A percentile compares a stretch with the other conserved stretches of the same genome.
Evolutionary conservation across 2,888 invertebrate species (phyloP).

Genomic region (Clostera curtula): DNA sequence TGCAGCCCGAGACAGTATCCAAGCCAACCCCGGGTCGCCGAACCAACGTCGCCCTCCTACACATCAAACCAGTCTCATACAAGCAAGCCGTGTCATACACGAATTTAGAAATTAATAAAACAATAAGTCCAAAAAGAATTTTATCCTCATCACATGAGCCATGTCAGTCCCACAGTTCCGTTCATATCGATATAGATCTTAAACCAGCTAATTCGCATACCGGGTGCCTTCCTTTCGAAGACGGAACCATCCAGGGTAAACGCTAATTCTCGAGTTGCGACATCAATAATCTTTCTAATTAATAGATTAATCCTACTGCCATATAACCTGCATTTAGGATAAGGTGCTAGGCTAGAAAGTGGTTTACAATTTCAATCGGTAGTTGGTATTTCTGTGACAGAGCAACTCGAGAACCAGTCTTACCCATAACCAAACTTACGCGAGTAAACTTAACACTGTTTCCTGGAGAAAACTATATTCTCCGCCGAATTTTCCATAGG

Average conservation of each 20-base stretch:
- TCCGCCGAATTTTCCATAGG: slow-evolving; percentile 17
- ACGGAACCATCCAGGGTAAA: slow-evolving; percentile 6
- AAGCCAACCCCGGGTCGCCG: neutral
- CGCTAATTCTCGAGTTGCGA: too few relatives aligned
- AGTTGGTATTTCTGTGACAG: too few relatives aligned
- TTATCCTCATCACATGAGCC: slow-evolving; percentile 71
- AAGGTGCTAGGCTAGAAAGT: too few relatives aligned
- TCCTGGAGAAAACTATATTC: slow-evolving; percentile 11
- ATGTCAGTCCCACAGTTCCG: slow-evolving; percentile 60
- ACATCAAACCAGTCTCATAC: slow-evolving; percentile 56
- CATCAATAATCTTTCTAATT: too few relatives aligned
- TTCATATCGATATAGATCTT: slow-evolving; percentile 48
- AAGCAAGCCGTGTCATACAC: slow-evolving; percentile 66
- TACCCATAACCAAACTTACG: too few relatives aligned
- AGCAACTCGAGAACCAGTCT: too few relatives aligned
- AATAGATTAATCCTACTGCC: too few relatives aligned
- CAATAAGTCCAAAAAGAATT: slow-evolving; percentile 34
- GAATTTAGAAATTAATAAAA: slow-evolving; percentile 46
- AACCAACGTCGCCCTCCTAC: slow-evolving; percentile 21
- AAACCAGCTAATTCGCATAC: slow-evolving; percentile 49
- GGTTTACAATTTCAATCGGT: too few relatives aligned
- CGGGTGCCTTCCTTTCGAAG: slow-evolving; percentile 29
- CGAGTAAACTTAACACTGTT: neutral
- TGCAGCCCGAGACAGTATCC: too few relatives aligned
- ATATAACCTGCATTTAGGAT: too few relatives aligned